Percentiles rank a stretch among this genome's conserved stretches.
Evolutionary conservation across 2,888 invertebrate genomes (phyloP).

Genomic region (Mythimna ferrago): DNA sequence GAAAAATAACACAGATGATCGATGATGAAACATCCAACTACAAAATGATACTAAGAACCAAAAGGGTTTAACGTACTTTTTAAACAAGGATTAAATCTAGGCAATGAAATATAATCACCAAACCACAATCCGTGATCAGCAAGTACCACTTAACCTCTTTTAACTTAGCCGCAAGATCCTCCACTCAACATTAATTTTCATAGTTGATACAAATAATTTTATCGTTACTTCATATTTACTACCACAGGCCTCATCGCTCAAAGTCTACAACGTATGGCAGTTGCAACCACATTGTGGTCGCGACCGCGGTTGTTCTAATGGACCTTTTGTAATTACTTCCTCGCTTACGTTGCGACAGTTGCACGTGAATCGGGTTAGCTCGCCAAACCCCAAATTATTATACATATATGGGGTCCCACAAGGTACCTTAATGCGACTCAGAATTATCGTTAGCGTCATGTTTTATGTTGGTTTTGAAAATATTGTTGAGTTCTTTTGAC

Average conservation of each 20-base stretch:
- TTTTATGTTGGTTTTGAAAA: background rate
- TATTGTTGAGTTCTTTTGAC: background rate
- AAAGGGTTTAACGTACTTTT: no score
- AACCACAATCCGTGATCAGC: no score
- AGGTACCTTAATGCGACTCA: background rate
- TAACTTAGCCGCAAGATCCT: no score
- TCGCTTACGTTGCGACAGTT: conserved; percentile 73
- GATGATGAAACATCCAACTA: no score
- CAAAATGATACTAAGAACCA: no score
- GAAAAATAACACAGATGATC: no score
- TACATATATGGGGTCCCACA: background rate
- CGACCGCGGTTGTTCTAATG: conserved; percentile 76
- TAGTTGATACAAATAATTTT: no score
- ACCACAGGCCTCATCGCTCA: conserved; percentile 32
- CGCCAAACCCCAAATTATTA: conserved; percentile 14
- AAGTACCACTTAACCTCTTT: no score
- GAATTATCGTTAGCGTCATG: background rate
- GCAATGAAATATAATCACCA: no score
- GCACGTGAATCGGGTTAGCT: conserved; percentile 61
- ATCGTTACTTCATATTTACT: no score
- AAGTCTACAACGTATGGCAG: conserved; percentile 39
- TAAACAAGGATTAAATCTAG: no score
- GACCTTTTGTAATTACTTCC: conserved; percentile 81
- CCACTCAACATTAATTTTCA: no score
- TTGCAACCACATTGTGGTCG: conserved; percentile 66